Evolutionary conservation across 2,113 vertebrate species (phyloP).

Genomic region (human): GRCh38 chr4:72602501-72603000

Average conservation of each 20-base stretch:
- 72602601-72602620: not conserved
- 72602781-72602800: not conserved
- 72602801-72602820: not conserved
- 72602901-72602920: not conserved
- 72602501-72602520: constrained; percentile 61
- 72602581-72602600: not conserved
- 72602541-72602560: constrained; percentile 14
- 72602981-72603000: too few relatives aligned
- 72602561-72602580: constrained; percentile 41
- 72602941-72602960: too few relatives aligned
- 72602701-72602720: not conserved
- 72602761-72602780: not conserved
- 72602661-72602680: constrained; percentile 35
- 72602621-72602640: not conserved
- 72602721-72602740: not conserved
- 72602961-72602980: too few relatives aligned
- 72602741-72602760: not conserved
- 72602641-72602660: not conserved
- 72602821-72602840: not conserved
- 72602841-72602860: not conserved
- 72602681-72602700: not conserved
- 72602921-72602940: not conserved
- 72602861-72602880: not conserved
- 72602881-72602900: not conserved
- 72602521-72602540: not conserved